Evolutionary conservation across 2,888 invertebrate genomes (phyloP), one percentile per base, ranked within the genome.

Genomic region (Spilarctia lutea): DNA sequence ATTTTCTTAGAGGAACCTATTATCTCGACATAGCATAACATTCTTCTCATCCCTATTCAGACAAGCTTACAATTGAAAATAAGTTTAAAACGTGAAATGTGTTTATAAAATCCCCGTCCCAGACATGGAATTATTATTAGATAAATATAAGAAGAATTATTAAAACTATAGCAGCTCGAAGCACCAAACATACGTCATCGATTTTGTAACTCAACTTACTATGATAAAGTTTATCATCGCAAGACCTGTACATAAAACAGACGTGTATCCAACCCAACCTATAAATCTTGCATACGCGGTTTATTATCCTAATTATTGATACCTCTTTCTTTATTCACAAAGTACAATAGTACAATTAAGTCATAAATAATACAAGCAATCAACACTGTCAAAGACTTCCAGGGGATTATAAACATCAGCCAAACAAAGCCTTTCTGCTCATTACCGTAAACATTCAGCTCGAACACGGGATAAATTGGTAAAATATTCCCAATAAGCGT

Each of bases 401-500:
- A 69, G 63, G 18, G 68, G 73, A 68, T 73, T 67, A 56, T 45
- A 66, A 24, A 27, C 2, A 67, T 24, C 35, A 42, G 42, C 60
- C 68, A 71, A 68, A 71, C 68, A 75, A 71, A 71, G 68, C 42
- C 60, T 20, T 70, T 16, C 6, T 30, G 48, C 68, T 75, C 68
- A 75, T 75, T 68, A 71, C 74, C 27, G 75, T 71, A 13, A 77
- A 73, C 35, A 68, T 39, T 65, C 45, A 75, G n/a, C 67, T 39
- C 60, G n/a, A 73, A 69, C 18, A 24, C 52, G n/a, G 35, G 27
- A 65, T n/a, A 77, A 75, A 81, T 76, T 75, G 73, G 74, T 73
- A 72, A 81, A 83, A 78, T 77, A 77, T 77, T 73, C 52, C 63
- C 68, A 81, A 78, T 75, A 74, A 74, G 56, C 65, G 70, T 75